Evolutionary conservation across 2,113 vertebrate genomes (phyloP).

Genomic region (Podarcis cretensis): DNA sequence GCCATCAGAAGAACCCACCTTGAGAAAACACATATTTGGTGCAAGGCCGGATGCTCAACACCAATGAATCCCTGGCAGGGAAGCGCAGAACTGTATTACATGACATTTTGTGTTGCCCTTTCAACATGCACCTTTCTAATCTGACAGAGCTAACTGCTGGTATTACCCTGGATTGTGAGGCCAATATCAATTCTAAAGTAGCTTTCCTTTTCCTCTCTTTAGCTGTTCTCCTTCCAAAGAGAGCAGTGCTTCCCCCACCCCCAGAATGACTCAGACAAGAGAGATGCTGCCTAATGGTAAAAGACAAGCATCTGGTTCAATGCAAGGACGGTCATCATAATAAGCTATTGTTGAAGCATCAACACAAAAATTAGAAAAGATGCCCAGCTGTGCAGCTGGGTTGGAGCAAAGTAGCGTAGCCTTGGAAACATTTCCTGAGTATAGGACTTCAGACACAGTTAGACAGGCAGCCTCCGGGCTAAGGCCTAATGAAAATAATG

Average conservation of each 20-base stretch:
- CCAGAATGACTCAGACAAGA: not conserved
- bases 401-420: not conserved
- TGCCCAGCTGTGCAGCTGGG: not conserved
- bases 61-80: not conserved
- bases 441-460: not conserved
- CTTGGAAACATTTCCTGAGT: not conserved
- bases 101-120: slow-evolving; percentile 21
- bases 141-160: not conserved
- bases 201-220: not conserved
- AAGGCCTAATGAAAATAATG: not conserved
- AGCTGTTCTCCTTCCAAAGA: not conserved
- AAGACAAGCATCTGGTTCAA: slow-evolving; percentile 18
- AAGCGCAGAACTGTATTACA: not conserved
- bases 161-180: not conserved
- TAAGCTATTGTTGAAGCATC: not conserved
- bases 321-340: not conserved
- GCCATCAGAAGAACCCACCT: not conserved
- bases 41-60: not conserved
- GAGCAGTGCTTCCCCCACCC: not conserved
- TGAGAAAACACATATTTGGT: not conserved
- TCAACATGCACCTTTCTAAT: not conserved
- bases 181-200: not conserved
- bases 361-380: slow-evolving; percentile 1
- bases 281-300: not conserved
- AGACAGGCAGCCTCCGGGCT: not conserved